Conservation (phyloP, 1,140 invertebrate species). For the Papilio machaon region DNA sequence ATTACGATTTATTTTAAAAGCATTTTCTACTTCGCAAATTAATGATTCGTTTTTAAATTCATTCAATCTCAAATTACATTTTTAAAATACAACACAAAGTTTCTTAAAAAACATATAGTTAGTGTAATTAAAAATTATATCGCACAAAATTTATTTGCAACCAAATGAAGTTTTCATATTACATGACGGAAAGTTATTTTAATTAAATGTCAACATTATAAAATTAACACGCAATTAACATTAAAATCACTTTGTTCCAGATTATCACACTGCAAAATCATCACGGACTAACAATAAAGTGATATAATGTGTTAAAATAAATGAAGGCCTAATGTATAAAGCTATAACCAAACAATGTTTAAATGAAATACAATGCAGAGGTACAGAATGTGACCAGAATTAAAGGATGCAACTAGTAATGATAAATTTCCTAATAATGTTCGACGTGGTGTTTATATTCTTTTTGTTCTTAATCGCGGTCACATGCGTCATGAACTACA, state of each 20-base stretch:
- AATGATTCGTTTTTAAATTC: too few relatives aligned
- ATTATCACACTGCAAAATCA: not conserved
- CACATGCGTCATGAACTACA: slow-evolving; percentile 90
- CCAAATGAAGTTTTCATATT: not conserved
- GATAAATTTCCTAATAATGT: slow-evolving; percentile 92
- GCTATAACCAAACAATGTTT: slow-evolving; percentile 33
- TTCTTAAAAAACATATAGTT: too few relatives aligned
- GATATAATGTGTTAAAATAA: slow-evolving; percentile 40
- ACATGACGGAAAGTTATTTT: not conserved
- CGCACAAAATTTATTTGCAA: not conserved
- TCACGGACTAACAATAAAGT: not conserved
- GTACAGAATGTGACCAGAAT: slow-evolving; percentile 67
- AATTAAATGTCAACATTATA: slow-evolving; percentile 19
- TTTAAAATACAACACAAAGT: too few relatives aligned
- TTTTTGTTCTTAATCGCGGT: slow-evolving; percentile 91
- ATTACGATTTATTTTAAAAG: slow-evolving; percentile 21
- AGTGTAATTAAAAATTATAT: too few relatives aligned
- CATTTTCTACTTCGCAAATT: not conserved
- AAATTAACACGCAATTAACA: not conserved
- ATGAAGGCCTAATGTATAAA: slow-evolving; percentile 38
- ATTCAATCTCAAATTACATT: too few relatives aligned
- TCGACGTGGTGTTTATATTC: slow-evolving; percentile 92
- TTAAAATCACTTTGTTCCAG: slow-evolving; percentile 44
- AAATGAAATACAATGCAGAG: slow-evolving; percentile 35
- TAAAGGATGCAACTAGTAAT: slow-evolving; percentile 89